Evolutionary conservation across 2,888 invertebrate species (phyloP), one percentile per base, ranked within the genome.

Genomic region (Xiphydria camelus): DNA sequence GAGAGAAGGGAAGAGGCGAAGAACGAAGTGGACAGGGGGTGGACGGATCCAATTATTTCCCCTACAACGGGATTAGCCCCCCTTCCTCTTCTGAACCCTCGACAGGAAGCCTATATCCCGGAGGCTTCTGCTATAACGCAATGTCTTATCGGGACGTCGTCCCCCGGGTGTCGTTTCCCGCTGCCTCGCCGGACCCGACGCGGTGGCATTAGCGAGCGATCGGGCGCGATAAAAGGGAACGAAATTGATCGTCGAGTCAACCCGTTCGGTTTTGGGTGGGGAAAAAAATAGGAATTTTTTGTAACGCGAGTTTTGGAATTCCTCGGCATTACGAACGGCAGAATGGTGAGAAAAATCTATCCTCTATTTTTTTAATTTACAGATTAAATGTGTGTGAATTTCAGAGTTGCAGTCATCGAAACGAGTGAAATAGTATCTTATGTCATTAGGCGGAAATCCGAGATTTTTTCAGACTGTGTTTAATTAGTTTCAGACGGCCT

Each of bases 31-130:
- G 62, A 62, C 61, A 54, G 51, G 43, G 49, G 56, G 53, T 51
- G 58, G 55, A 55, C 55, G 59, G 56, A 62, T 62, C 62, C 63
- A 62, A 62, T 62, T 62, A 62, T 59, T 53, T 53, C 56, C 56
- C 51, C 54, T 59, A 59, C 63, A 63, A 63, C 62, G 53, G 62
- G 62, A 62, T 62, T 63, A 62, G 53, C 47, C 51, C 41, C 39
- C 23, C 51, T 22, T 40, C 48, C 58, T 38, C 50, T 41, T 44
- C 40, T 41, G 41, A 50, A 49, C 51, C 53, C 51, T n/a, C 46
- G 20, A 41, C 50, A 47, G 29, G 29, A 29, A 29, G 29, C 12
- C n/a, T 14, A 29, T 29, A 29, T 29, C 29, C 29, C 20, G 44
- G 26, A 23, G 41, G 22, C 45, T 47, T 26, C 34, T 41, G 38